phyloP scores from a whole-genome alignment of 1,140 invertebrate species.

The Cylas formicarius region DNA sequence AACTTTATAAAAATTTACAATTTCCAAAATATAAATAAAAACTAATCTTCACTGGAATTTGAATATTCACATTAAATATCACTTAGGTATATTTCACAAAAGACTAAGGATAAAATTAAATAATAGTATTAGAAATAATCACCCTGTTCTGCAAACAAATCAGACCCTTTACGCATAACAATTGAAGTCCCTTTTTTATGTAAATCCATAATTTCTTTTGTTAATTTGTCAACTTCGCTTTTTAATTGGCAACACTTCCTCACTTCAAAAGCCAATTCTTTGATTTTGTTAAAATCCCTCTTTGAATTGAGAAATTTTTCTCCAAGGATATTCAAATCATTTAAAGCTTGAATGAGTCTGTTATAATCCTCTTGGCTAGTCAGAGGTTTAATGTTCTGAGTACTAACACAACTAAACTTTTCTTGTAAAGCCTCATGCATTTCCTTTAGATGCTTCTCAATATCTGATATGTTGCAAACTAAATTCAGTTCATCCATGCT shows the following conservation, averaged over 20 bases:
- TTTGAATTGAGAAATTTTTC: conserved; percentile 11
- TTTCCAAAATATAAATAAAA: too few species aligned
- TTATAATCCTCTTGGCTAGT: conserved; percentile 18
- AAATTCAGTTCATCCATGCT: conserved; percentile 6
- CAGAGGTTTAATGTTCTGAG: conserved; percentile 15
- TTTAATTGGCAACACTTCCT: conserved; percentile 10
- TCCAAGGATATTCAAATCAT: not conserved
- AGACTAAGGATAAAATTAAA: too few species aligned
- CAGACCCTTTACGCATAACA: conserved; percentile 2
- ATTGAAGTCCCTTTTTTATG: not conserved
- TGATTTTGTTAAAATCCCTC: conserved; percentile 8
- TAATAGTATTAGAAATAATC: conserved; percentile 9
- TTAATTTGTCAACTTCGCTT: not conserved
- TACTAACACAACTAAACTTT: conserved; percentile 8
- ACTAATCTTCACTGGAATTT: too few species aligned
- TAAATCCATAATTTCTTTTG: not conserved
- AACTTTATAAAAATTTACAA: too few species aligned
- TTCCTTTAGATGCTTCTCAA: not conserved
- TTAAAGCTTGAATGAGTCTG: conserved; percentile 8
- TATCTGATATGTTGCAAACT: conserved; percentile 11
- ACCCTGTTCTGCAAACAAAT: conserved; percentile 13
- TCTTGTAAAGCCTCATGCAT: not conserved
- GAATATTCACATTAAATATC: too few species aligned
- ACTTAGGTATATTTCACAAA: too few species aligned
- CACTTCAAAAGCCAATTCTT: conserved; percentile 7